Conservation (phyloP, 2,797 vertebrate species). For the Cyclopterus lumpus region DNA sequence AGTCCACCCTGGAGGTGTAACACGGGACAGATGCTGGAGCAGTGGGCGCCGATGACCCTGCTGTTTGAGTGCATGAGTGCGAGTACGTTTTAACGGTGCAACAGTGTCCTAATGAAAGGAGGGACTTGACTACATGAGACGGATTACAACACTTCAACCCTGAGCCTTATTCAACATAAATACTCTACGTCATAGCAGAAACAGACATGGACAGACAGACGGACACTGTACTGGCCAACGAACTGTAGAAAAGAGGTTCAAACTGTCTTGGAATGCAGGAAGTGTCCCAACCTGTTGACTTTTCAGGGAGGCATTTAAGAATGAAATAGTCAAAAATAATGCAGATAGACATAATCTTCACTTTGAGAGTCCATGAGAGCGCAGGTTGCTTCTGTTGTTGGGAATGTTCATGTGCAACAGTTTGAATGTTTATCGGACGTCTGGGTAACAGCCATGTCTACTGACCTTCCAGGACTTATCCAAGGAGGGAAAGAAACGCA, state of each 20-base stretch:
- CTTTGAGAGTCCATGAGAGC: conserved; percentile 31
- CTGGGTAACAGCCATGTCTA: conserved; percentile 4
- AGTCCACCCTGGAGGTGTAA: conserved; percentile 32
- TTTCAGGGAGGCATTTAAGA: conserved; percentile 36
- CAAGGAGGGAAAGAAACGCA: conserved; percentile 28
- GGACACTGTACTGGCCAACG: conserved; percentile 50
- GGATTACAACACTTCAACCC: conserved; percentile 77
- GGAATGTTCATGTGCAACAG: conserved; percentile 18
- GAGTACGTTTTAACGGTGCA: conserved; percentile 43
- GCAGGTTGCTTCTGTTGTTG: conserved; percentile 7
- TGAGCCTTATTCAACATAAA: conserved; percentile 80
- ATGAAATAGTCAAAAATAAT: conserved; percentile 44
- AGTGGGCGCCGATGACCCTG: conserved; percentile 23
- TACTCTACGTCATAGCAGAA: conserved; percentile 62
- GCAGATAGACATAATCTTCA: conserved; percentile 33
- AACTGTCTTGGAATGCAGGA: conserved; percentile 75
- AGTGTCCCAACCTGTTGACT: conserved; percentile 47
- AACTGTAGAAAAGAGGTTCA: conserved; percentile 73
- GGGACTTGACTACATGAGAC: conserved; percentile 66
- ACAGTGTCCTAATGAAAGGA: conserved; percentile 58
- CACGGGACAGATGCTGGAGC: conserved; percentile 33
- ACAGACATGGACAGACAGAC: conserved; percentile 58
- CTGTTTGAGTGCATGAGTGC: conserved; percentile 48
- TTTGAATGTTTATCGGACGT: conserved; percentile 13
- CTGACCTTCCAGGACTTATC: not conserved